Base-by-base conservation (phyloP, 2,113 vertebrate species). In the Xiphophorus hellerii region DNA sequence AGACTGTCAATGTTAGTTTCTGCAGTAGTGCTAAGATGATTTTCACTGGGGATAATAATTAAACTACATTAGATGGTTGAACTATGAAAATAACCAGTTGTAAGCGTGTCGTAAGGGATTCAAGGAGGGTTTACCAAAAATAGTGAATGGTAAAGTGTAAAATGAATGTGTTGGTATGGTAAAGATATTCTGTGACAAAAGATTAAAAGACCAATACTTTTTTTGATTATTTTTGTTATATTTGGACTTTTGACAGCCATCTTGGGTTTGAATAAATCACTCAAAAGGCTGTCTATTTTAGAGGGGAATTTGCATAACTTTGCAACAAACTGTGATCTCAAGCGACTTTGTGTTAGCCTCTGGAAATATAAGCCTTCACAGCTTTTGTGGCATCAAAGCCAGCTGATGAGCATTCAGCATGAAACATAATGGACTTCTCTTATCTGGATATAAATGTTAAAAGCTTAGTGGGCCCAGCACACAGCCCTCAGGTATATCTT, bases 371-470 rank as follows among this genome's bases (percentile, higher is more conserved):
- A 71, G 25, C 61, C 62, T 66, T 51, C 15, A 22, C 29, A 67
- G 72, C 28, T n/a, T 78, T 35, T 66, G 60, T 62, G 27, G 70
- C 54, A 69, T 85, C 81, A 80, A 71, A 81, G 80, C 65, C 33
- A 69, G 69, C 71, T 67, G 66, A 83, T 67, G 66, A 77, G 61
- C 66, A 69, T 78, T 70, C 66, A 68, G 54, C 27, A 74, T 35
- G 51, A 80, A 44, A 63, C 31, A 75, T 82, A 85, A 85, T 77
- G 68, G 51, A 79, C 62, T 73, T 65, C 63, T 84, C 44, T 85
- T 77, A 87, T 90, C 83, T 81, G 20, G 73, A 71, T 66, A 75
- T 76, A 69, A 72, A 88, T 83, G 76, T 69, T 78, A 31, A 85
- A 87, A 69, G 77, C 68, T 85, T 75, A 69, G 64, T 54, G 68